Percentiles rank a stretch among this genome's conserved stretches.
phyloP scores from a whole-genome alignment of 1,140 invertebrate species.

The Penaeus japonicus region DNA sequence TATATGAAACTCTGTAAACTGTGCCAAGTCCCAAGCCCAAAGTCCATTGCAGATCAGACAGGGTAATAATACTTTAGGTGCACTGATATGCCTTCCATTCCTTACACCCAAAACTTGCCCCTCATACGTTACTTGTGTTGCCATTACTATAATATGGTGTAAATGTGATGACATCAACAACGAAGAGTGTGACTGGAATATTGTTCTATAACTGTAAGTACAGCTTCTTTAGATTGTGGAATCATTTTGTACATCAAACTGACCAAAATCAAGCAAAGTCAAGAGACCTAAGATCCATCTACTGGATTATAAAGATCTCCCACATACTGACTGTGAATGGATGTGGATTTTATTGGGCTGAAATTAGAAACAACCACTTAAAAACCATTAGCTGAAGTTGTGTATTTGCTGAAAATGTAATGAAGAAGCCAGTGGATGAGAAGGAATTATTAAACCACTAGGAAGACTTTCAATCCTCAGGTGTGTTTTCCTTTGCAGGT shows the following conservation, averaged over 20 bases:
- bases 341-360: background rate
- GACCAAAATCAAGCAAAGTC: too few species aligned
- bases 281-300: too few species aligned
- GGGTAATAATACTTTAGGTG: background rate
- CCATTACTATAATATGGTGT: background rate
- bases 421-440: background rate
- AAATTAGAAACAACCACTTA: background rate
- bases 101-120: background rate
- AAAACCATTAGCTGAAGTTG: background rate
- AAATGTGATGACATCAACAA: background rate
- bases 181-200: background rate
- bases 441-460: background rate
- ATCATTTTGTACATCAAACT: too few species aligned
- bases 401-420: background rate
- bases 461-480: background rate
- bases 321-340: too few species aligned
- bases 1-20: background rate
- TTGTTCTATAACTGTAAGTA: too few species aligned
- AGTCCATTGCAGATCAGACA: background rate
- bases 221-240: too few species aligned
- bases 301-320: too few species aligned
- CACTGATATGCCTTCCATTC: constrained; percentile 7
- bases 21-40: background rate
- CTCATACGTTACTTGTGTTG: background rate
- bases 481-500: background rate